Evolutionary conservation across 2,113 vertebrate species (phyloP).

Genomic region (Clarias magur): DNA sequence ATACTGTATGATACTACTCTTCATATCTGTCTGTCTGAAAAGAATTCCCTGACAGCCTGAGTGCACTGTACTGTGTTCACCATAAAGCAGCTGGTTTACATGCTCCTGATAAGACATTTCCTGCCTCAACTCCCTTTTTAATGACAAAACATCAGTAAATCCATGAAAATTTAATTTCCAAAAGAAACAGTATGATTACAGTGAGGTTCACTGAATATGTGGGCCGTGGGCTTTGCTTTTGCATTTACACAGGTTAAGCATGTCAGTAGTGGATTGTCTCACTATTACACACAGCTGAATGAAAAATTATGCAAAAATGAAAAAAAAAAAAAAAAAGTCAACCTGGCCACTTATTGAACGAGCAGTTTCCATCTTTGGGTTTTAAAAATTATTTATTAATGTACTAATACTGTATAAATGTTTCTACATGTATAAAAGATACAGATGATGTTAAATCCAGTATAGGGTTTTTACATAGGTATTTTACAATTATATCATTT

Average conservation of each 20-base stretch:
- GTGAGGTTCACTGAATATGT: neutral
- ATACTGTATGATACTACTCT: constrained; percentile 12
- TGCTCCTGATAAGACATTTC: constrained; percentile 38
- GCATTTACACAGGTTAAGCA: neutral
- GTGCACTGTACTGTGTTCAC: neutral
- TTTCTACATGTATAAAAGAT: too few relatives aligned
- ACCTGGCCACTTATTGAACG: neutral
- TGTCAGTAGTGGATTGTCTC: neutral
- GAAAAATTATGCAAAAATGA: neutral
- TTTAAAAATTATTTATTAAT: too few relatives aligned
- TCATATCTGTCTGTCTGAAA: constrained; percentile 20
- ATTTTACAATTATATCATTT: neutral
- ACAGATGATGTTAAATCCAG: too few relatives aligned
- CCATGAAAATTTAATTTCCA: neutral
- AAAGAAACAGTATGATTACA: neutral
- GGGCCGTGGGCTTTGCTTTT: neutral
- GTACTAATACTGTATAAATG: too few relatives aligned
- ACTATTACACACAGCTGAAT: neutral
- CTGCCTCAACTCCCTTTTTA: constrained; percentile 27
- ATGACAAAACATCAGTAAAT: neutral
- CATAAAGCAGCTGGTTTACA: constrained; percentile 30
- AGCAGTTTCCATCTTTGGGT: neutral
- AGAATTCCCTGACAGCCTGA: neutral
- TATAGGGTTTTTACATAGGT: too few relatives aligned
- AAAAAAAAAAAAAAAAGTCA: neutral